phyloP scores from a whole-genome alignment of 1,140 invertebrate genomes.

The Drosophila lacteicornis region DNA sequence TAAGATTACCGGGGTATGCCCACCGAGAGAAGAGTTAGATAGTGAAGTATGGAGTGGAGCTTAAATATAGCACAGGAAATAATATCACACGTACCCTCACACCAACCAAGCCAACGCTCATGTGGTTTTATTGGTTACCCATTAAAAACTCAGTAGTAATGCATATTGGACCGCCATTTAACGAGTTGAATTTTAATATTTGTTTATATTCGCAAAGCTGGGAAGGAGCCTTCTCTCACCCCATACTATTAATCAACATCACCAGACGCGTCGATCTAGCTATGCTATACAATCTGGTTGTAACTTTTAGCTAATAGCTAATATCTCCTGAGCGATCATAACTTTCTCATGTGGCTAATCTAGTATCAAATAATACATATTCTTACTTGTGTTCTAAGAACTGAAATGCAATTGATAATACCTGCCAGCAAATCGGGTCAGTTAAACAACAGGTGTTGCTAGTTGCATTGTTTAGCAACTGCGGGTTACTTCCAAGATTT shows the following conservation, averaged over 20 bases:
- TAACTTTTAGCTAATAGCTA: too few relatives aligned
- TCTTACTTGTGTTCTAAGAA: background rate
- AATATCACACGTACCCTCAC: slow-evolving; percentile 36
- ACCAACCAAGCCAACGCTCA: background rate
- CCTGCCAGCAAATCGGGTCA: slow-evolving; percentile 1
- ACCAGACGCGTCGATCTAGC: background rate
- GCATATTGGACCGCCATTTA: background rate
- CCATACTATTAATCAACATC: background rate
- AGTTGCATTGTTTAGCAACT: slow-evolving; percentile 25
- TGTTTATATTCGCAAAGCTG: too few relatives aligned
- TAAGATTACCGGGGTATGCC: background rate
- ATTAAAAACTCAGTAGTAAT: background rate
- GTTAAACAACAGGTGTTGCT: background rate
- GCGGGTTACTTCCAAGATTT: slow-evolving; percentile 10
- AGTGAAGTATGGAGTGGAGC: slow-evolving; percentile 3
- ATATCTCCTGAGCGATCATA: background rate
- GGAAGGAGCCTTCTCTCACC: too few relatives aligned
- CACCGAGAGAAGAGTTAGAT: background rate
- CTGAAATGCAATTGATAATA: background rate
- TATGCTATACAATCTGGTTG: background rate
- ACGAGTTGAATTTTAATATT: too few relatives aligned
- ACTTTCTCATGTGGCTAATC: background rate
- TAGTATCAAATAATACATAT: too few relatives aligned
- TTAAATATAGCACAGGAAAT: slow-evolving; percentile 61
- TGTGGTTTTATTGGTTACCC: slow-evolving; percentile 4